Conservation (phyloP, 2,113 vertebrate genomes). For the Bambusicola thoracicus region DNA sequence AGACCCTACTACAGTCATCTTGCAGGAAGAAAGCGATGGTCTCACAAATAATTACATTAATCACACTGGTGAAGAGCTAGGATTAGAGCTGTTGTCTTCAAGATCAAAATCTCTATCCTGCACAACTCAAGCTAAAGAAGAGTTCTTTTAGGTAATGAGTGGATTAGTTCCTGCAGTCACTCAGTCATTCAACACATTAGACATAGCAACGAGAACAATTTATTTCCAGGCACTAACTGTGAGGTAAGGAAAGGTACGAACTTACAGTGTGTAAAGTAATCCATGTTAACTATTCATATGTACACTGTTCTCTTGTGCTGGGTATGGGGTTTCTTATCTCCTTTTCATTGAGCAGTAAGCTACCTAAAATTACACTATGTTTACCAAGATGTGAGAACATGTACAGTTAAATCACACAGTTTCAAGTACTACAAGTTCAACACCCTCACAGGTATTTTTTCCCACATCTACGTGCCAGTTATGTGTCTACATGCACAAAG, state of each 20-base stretch:
- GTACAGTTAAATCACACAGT: neutral
- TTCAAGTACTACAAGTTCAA: neutral
- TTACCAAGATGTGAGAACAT: neutral
- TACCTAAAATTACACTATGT: neutral
- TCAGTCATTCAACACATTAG: neutral
- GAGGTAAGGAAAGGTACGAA: constrained; percentile 12
- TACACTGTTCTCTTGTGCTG: neutral
- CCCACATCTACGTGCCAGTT: neutral
- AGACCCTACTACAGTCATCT: neutral
- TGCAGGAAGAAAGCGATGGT: neutral
- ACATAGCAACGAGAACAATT: neutral
- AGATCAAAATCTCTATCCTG: constrained; percentile 8
- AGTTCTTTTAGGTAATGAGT: neutral
- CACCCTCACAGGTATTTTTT: neutral
- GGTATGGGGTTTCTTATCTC: neutral
- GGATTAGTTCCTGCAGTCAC: neutral
- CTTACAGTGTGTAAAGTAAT: neutral
- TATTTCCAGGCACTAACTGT: constrained; percentile 19
- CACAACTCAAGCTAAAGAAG: neutral
- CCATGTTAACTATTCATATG: neutral
- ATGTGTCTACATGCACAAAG: neutral
- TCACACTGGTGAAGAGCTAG: neutral
- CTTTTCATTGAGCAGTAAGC: neutral
- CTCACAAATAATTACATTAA: neutral
- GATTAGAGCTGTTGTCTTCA: neutral